phyloP scores from a whole-genome alignment of 2,797 vertebrate genomes.

The Hapalemur alaotrensis region DNA sequence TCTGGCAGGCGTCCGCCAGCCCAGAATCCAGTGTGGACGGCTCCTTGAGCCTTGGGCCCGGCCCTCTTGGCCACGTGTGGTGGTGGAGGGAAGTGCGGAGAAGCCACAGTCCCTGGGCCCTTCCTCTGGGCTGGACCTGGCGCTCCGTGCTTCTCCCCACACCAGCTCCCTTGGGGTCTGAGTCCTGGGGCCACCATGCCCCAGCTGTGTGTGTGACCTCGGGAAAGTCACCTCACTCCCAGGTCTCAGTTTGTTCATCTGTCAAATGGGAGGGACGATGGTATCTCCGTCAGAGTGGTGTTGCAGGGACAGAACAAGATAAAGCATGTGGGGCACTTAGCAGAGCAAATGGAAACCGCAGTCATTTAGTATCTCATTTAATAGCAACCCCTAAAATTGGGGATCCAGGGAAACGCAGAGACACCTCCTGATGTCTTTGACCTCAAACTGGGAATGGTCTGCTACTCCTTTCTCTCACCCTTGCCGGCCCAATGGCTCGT shows the following conservation, averaged over 20 bases:
- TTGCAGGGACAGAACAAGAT: background rate
- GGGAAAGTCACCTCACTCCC: background rate
- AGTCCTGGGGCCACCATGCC: background rate
- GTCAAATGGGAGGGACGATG: background rate
- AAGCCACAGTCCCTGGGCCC: background rate
- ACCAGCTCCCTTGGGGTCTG: background rate
- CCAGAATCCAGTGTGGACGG: background rate
- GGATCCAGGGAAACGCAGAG: background rate
- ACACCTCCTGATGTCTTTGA: background rate
- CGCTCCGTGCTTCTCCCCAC: accelerated
- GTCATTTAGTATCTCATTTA: background rate
- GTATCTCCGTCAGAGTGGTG: accelerated
- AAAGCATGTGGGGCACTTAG: accelerated
- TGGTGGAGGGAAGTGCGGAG: background rate
- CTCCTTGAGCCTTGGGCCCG: background rate
- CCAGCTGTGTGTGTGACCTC: background rate
- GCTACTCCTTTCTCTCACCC: background rate
- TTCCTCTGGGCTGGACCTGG: accelerated
- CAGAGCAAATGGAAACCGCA: too few species aligned
- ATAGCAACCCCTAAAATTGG: background rate
- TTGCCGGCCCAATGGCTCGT: accelerated
- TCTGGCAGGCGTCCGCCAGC: too few species aligned
- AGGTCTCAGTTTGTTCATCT: background rate
- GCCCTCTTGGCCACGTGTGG: too few species aligned
- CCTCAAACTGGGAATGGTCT: background rate